Evolutionary conservation across 2,888 invertebrate genomes (phyloP).

Genomic region (Leptura quadrifasciata): DNA sequence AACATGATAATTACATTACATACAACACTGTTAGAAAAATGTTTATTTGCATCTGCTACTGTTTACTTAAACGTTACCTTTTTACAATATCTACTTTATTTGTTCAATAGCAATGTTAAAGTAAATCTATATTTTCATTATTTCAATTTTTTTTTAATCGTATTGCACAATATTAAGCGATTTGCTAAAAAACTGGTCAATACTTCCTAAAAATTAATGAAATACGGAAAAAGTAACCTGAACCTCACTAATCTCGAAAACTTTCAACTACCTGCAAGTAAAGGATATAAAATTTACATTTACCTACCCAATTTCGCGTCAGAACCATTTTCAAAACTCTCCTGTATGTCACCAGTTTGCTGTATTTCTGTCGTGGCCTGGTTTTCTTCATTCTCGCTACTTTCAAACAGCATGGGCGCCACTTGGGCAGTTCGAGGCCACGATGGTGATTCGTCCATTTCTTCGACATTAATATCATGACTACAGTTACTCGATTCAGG

Average conservation of each 20-base stretch:
- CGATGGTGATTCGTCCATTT: slow-evolving; percentile 76
- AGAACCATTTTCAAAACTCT: slow-evolving; percentile 28
- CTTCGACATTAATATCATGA: slow-evolving; percentile 77
- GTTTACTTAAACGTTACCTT: background rate
- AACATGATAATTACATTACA: background rate
- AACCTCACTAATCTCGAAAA: background rate
- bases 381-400: slow-evolving; percentile 49
- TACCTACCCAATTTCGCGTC: slow-evolving; percentile 48
- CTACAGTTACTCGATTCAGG: slow-evolving; percentile 75
- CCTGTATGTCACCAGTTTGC: slow-evolving; percentile 24
- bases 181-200: too few species aligned
- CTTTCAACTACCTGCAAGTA: background rate
- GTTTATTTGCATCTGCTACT: background rate
- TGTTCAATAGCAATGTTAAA: too few species aligned
- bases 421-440: slow-evolving; percentile 53
- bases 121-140: background rate
- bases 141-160: background rate
- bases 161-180: background rate
- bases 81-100: background rate
- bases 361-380: slow-evolving; percentile 46
- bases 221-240: background rate
- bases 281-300: background rate
- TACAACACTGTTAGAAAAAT: background rate
- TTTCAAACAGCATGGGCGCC: slow-evolving; percentile 50
- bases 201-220: too few species aligned